Conservation (phyloP, 1,140 invertebrate genomes). For the Drosophila nasuta region DNA sequence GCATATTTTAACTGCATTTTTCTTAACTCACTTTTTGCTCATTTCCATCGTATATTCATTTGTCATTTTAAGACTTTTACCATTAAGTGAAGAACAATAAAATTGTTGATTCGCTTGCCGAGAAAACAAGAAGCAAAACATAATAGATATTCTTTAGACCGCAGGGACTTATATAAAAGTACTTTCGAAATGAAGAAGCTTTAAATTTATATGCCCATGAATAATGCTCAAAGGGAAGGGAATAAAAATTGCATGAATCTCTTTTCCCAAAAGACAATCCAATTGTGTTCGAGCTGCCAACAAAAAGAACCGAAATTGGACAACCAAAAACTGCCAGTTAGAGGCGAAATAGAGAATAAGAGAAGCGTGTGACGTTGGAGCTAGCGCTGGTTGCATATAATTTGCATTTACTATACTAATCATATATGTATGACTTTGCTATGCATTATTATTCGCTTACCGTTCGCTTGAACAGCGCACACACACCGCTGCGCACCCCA, state of each 20-base stretch:
- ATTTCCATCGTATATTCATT: no score
- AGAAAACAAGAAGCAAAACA: background rate
- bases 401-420: constrained; percentile 18
- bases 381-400: background rate
- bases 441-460: constrained; percentile 24
- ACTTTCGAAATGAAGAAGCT: background rate
- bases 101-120: background rate
- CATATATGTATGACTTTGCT: constrained; percentile 12
- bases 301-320: background rate
- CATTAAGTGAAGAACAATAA: background rate
- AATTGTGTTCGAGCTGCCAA: constrained; percentile 1
- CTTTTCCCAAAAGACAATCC: background rate
- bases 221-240: background rate
- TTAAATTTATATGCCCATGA: background rate
- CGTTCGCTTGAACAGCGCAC: constrained; percentile 1
- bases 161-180: background rate
- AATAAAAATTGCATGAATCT: constrained; percentile 1
- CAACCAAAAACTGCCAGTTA: background rate
- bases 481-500: background rate
- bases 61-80: background rate
- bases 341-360: background rate
- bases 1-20: no score
- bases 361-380: background rate
- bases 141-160: constrained; percentile 1
- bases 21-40: no score